Evolutionary conservation across 2,888 invertebrate genomes (phyloP), one percentile per base, ranked within the genome.

Genomic region (Dynastes maya): DNA sequence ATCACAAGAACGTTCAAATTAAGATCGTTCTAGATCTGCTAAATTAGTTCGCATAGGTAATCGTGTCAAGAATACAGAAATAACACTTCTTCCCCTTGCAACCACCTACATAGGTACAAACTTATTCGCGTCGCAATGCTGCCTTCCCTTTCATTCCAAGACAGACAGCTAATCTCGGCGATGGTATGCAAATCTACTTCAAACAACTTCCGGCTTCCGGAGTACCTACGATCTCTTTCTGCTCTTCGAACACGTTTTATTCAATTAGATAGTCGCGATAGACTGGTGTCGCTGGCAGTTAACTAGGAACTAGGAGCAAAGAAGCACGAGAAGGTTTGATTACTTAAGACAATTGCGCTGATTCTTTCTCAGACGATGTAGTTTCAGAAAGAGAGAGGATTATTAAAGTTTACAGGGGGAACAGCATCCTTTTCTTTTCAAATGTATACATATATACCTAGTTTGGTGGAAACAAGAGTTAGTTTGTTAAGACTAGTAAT

Each of bases 131-230:
- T 58, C 22, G 55, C 45, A 16, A 58, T 58, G 45, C 22, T 22
- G 22, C 5, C 55, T 8, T 58, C 22, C 22, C 55, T 58, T 58
- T 58, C 55, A 16, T 58, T 22, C 22, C 22, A 8, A 8, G 8
- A 45, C 45, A 11, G 11, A 8, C 2, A 45, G n/a, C 8, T 16
- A 58, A 22, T 58, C 55, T 58, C 55, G 22, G 22, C 55, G 55
- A 58, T 22, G n/a, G 55, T 58, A 58, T 58, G 55, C 55, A 58
- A 58, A 58, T 58, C 22, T 58, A 58, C 55, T 58, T 58, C 22
- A 58, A 22, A 58, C 16, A 58, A 58, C 55, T 58, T 58, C 55
- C 55, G 22, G 55, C 55, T n/a, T 22, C 55, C 55, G 22, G 22
- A 58, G 22, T 22, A 58, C 22, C 32, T 8, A 45, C 45, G 45